These are phyloP conservation scores for Elgaria multicarinata DNA, from an alignment of 2,113 vertebrate species.

Conservation along the genomic window DNA sequence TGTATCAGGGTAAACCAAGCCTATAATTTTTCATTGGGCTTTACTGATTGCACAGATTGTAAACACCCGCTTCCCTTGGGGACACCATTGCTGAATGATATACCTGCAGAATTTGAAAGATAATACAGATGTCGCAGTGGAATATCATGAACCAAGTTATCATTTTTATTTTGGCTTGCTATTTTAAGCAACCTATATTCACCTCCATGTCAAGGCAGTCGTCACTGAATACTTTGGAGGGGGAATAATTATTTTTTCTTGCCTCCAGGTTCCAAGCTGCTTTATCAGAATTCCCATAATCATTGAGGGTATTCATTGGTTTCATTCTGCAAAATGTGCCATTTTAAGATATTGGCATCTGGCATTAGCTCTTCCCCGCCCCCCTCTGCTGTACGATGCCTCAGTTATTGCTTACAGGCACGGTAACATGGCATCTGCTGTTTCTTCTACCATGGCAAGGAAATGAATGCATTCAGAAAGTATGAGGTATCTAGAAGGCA, in stretches of 20 bases:
- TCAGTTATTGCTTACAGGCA: conserved; percentile 16
- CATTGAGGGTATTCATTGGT: conserved; percentile 40
- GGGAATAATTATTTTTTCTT: conserved; percentile 6
- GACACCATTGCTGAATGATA: not conserved
- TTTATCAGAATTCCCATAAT: conserved; percentile 8
- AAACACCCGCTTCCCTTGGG: accelerated
- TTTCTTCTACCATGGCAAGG: not conserved
- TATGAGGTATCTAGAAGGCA: conserved; percentile 29
- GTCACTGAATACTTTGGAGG: conserved; percentile 17
- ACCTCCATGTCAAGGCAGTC: conserved; percentile 27
- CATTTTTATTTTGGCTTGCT: not conserved
- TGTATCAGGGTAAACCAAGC: not conserved
- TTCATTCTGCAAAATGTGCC: conserved; percentile 19
- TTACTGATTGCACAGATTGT: not conserved
- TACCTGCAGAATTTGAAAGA: not conserved
- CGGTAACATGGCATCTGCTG: not conserved
- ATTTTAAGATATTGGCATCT: conserved; percentile 44
- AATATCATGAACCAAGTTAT: conserved; percentile 14
- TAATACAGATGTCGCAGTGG: conserved; percentile 2
- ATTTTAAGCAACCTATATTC: conserved; percentile 42
- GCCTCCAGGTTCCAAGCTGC: conserved; percentile 42
- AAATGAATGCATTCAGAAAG: conserved; percentile 15
- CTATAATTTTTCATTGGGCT: not conserved
- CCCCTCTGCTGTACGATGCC: not conserved
- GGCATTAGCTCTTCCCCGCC: conserved; percentile 9